A percentile compares a stretch with the other conserved stretches of the same genome.
Evolutionary conservation across 2,888 invertebrate species (phyloP).

Genomic region (Dryobotodes eremita): DNA sequence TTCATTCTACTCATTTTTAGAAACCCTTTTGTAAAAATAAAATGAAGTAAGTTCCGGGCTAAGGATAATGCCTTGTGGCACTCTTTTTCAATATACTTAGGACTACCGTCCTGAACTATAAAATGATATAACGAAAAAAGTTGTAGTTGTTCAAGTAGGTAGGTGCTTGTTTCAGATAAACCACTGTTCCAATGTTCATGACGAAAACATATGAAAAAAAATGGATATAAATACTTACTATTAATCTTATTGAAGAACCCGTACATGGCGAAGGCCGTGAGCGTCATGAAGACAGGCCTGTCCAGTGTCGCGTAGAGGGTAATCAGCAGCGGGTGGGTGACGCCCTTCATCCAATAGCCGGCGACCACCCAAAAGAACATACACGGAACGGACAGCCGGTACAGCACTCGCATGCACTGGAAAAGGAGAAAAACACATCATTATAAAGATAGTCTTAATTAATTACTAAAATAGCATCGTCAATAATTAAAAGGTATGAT

Average conservation of each 20-base stretch:
- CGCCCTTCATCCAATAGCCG: slow-evolving; percentile 72
- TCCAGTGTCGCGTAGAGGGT: slow-evolving; percentile 76
- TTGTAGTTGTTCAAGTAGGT: neutral
- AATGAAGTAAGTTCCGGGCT: neutral
- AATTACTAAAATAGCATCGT: neutral
- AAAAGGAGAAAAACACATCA: neutral
- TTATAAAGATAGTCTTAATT: neutral
- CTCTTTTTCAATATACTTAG: neutral
- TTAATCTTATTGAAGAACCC: slow-evolving; percentile 77
- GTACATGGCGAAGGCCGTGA: slow-evolving; percentile 72
- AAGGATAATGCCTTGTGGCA: neutral
- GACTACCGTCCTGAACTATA: neutral
- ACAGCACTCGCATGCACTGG: slow-evolving; percentile 70
- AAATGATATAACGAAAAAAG: neutral
- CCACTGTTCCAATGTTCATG: too few species aligned
- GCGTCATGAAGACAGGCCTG: slow-evolving; percentile 72
- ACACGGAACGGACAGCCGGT: slow-evolving; percentile 69
- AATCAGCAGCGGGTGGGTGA: slow-evolving; percentile 53
- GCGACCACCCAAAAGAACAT: slow-evolving; percentile 72
- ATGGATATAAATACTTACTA: slow-evolving; percentile 70
- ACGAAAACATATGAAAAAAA: neutral
- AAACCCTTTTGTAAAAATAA: neutral
- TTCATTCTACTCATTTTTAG: neutral
- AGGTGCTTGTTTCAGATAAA: neutral
- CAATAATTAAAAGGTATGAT: neutral